Evolutionary conservation across 2,113 vertebrate species (phyloP).

Genomic region (Sardina pilchardus): DNA sequence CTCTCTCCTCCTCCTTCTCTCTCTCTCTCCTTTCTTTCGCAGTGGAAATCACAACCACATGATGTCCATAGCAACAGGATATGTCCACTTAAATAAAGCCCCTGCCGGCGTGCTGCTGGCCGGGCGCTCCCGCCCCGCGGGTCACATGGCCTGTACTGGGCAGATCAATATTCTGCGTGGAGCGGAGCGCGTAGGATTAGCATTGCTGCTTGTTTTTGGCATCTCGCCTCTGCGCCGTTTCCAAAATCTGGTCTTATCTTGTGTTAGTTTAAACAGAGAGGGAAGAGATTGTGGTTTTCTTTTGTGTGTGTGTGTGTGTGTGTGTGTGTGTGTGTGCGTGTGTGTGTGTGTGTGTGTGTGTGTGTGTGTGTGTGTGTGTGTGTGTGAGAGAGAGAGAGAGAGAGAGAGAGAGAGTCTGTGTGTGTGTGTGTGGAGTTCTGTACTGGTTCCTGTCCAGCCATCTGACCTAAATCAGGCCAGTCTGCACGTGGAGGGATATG

Average conservation of each 20-base stretch:
- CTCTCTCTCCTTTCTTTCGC: neutral
- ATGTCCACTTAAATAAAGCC: neutral
- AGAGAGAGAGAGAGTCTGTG: neutral
- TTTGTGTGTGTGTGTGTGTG: neutral
- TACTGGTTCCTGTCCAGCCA: neutral
- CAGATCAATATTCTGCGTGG: neutral
- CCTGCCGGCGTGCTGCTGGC: neutral
- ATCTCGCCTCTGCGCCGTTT: neutral
- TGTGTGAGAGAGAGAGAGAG: neutral
- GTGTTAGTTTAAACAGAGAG: neutral
- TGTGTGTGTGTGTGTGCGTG: neutral
- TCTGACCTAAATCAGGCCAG: neutral
- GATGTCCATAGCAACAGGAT: constrained; percentile 2
- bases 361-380: neutral
- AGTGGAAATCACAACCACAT: neutral
- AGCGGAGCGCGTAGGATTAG: neutral
- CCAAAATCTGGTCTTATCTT: neutral
- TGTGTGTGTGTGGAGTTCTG: neutral
- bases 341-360: neutral
- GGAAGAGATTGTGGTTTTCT: neutral
- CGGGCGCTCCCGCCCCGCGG: neutral
- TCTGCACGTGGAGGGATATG: neutral
- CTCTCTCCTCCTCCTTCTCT: neutral
- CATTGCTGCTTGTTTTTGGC: constrained; percentile 6
- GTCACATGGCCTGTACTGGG: constrained; percentile 8